Conservation (phyloP, 2,888 invertebrate species). For the Hirtodrosophila confusa region DNA sequence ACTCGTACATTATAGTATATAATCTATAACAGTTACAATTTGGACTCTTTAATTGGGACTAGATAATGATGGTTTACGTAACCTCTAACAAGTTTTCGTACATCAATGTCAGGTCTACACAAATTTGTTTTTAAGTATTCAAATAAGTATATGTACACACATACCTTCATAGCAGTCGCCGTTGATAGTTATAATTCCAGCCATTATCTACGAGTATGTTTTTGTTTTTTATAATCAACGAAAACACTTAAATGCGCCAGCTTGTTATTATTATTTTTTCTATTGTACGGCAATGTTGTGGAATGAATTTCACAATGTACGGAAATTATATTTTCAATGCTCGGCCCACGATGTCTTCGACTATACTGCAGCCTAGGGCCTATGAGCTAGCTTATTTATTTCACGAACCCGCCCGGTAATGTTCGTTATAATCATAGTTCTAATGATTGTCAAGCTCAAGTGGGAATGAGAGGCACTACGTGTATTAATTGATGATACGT, state of each 20-base stretch:
- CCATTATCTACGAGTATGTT: slow-evolving; percentile 46
- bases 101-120: neutral
- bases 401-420: slow-evolving; percentile 8
- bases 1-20: no score
- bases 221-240: slow-evolving; percentile 34
- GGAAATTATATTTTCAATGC: slow-evolving; percentile 11
- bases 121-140: slow-evolving; percentile 1
- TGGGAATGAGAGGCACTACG: slow-evolving; percentile 3
- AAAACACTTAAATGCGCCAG: slow-evolving; percentile 28
- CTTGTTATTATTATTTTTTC: slow-evolving; percentile 9
- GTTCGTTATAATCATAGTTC: neutral
- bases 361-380: slow-evolving; percentile 27
- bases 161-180: slow-evolving; percentile 60
- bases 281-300: slow-evolving; percentile 17
- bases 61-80: no score
- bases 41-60: no score
- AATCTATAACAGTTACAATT: no score
- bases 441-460: slow-evolving; percentile 28
- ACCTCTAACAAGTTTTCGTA: slow-evolving; percentile 11
- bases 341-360: slow-evolving; percentile 17
- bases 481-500: slow-evolving; percentile 9
- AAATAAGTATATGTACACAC: slow-evolving; percentile 13
- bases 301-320: slow-evolving; percentile 57
- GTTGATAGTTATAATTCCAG: slow-evolving; percentile 58
- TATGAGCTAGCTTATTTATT: slow-evolving; percentile 39